phyloP scores from a whole-genome alignment of 1,140 invertebrate genomes.

The Xylocopa sonorina region DNA sequence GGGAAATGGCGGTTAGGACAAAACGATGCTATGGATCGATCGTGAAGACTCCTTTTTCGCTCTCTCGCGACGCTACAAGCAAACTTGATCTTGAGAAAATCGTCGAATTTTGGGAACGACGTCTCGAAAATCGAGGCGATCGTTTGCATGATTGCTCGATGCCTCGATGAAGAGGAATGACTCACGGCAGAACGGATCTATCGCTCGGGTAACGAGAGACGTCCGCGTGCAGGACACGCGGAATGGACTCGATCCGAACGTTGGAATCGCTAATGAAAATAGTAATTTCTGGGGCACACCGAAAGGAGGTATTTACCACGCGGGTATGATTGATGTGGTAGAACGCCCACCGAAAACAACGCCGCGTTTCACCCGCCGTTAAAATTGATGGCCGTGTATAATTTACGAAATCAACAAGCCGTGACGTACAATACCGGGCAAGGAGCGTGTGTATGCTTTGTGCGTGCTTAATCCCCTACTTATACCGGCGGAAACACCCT shows the following conservation, averaged over 20 bases:
- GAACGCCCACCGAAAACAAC: conserved; percentile 79
- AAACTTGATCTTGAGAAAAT: too few species aligned
- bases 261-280: conserved; percentile 69
- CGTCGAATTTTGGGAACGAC: too few species aligned
- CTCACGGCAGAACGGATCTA: too few species aligned
- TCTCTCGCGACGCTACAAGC: too few species aligned
- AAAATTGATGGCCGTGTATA: conserved; percentile 77
- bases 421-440: conserved; percentile 74
- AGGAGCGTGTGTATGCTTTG: conserved; percentile 53
- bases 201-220: too few species aligned
- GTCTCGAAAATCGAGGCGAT: too few species aligned
- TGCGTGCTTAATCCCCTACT: conserved; percentile 71
- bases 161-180: too few species aligned
- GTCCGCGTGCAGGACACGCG: too few species aligned
- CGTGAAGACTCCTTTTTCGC: too few species aligned
- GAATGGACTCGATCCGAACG: conserved; percentile 14
- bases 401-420: conserved; percentile 80
- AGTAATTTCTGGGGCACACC: conserved; percentile 70
- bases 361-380: conserved; percentile 74
- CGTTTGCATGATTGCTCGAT: too few species aligned
- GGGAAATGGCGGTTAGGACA: too few species aligned
- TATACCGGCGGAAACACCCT: conserved; percentile 70
- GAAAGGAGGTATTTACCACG: conserved; percentile 75
- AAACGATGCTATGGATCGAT: too few species aligned
- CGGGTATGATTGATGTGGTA: conserved; percentile 76